Percentiles rank a stretch among this genome's conserved stretches.
Evolutionary conservation across 1,140 invertebrate species (phyloP).

Genomic region (Drosophila jambulina): DNA sequence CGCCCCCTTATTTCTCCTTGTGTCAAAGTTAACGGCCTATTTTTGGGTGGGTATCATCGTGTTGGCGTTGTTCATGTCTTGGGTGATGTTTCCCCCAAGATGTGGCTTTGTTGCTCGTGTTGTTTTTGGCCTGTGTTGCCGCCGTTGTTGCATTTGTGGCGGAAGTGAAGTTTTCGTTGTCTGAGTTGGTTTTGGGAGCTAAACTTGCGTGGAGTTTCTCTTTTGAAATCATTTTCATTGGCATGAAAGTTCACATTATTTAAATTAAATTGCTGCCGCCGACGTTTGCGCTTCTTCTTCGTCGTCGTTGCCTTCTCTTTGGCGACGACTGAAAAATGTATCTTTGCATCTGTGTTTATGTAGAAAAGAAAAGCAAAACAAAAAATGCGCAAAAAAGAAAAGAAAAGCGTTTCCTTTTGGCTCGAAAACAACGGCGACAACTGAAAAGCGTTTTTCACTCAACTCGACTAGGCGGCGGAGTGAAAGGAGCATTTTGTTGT

Average conservation of each 20-base stretch:
- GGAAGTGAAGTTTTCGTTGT: constrained; percentile 69
- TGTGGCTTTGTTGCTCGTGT: constrained; percentile 23
- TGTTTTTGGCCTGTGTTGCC: constrained; percentile 19
- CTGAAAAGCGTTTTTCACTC: constrained; percentile 76
- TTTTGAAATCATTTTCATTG: constrained; percentile 83
- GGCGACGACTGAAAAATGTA: constrained; percentile 48
- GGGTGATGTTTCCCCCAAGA: constrained; percentile 9
- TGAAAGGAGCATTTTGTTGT: constrained; percentile 75
- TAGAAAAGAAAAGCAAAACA: constrained; percentile 17
- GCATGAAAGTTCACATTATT: constrained; percentile 83
- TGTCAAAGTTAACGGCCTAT: constrained; percentile 15
- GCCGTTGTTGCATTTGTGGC: constrained; percentile 58
- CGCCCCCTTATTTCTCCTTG: neutral
- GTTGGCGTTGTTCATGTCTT: constrained; percentile 27
- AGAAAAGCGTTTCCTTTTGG: constrained; percentile 81
- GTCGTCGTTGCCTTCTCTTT: constrained; percentile 2
- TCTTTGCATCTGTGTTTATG: constrained; percentile 68
- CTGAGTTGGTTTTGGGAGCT: constrained; percentile 33
- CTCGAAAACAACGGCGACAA: constrained; percentile 61
- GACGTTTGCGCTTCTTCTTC: constrained; percentile 36
- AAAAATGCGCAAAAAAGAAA: constrained; percentile 35
- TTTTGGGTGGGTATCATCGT: constrained; percentile 50
- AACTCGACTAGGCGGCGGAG: constrained; percentile 70
- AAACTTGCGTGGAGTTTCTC: constrained; percentile 68
- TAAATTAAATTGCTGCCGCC: constrained; percentile 77